Conservation (phyloP, 2,888 invertebrate genomes). For the Tenthredo amoena region DNA sequence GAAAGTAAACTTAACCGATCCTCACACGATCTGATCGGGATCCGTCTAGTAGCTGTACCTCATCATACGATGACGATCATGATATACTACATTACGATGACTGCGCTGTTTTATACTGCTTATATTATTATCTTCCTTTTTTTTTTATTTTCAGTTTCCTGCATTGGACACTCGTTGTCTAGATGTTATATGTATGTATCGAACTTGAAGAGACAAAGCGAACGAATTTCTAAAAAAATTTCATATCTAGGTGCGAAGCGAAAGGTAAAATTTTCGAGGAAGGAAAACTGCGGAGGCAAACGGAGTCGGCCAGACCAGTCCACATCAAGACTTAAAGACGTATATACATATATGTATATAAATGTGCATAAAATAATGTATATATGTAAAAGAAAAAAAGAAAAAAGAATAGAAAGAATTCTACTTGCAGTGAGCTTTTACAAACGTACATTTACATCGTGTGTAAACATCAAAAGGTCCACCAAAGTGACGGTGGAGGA, state of each 20-base stretch:
- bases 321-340: neutral
- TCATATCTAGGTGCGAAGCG: neutral
- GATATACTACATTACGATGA: neutral
- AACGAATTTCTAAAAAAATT: no score
- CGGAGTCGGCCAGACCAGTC: neutral
- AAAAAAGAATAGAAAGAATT: neutral
- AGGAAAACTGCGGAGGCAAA: neutral
- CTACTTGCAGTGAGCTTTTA: conserved; percentile 21
- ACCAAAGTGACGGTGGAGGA: conserved; percentile 65
- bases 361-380: neutral
- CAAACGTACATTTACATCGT: conserved; percentile 57
- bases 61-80: neutral
- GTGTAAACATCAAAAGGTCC: conserved; percentile 71
- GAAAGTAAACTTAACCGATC: neutral
- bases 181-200: neutral
- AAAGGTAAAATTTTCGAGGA: neutral
- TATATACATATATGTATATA: neutral
- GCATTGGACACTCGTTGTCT: neutral
- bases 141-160: neutral
- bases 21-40: conserved; percentile 2
- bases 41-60: neutral
- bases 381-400: neutral
- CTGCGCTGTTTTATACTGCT: neutral
- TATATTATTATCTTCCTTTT: neutral
- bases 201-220: no score